phyloP scores from a whole-genome alignment of 2,888 invertebrate genomes.

The Galerucella pusilla region DNA sequence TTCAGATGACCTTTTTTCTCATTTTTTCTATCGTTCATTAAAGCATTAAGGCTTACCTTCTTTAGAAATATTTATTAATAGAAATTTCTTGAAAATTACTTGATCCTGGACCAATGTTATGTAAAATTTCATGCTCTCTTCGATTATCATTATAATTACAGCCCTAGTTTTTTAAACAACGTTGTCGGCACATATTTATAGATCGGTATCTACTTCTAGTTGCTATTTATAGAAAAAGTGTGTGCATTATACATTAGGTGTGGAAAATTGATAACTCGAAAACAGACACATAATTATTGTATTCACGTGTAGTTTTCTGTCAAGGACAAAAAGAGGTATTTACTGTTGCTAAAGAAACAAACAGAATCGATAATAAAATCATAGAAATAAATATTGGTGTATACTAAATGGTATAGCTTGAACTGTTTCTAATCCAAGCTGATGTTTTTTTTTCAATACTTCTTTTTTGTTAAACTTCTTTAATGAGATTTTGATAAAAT shows the following conservation, averaged over 20 bases:
- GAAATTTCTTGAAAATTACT: too few relatives aligned
- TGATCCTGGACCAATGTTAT: too few relatives aligned
- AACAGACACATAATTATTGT: neutral
- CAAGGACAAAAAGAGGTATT: neutral
- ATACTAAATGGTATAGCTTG: neutral
- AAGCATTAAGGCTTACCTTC: too few relatives aligned
- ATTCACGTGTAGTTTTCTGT: neutral
- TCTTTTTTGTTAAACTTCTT: too few relatives aligned
- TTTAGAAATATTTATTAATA: too few relatives aligned
- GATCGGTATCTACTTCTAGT: neutral
- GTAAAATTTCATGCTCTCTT: too few relatives aligned
- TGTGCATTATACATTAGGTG: neutral
- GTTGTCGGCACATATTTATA: neutral
- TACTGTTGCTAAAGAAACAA: neutral
- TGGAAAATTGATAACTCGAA: constrained; percentile 1
- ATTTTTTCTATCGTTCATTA: too few relatives aligned
- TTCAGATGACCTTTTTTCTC: too few relatives aligned
- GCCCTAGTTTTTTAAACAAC: neutral
- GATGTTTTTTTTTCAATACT: too few relatives aligned
- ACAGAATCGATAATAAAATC: neutral
- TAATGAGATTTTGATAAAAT: too few relatives aligned
- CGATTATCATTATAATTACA: too few relatives aligned
- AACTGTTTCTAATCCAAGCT: too few relatives aligned
- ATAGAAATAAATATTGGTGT: neutral
- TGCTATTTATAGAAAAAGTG: neutral